Evolutionary conservation across 2,797 vertebrate species (phyloP), one percentile per base, ranked within the genome.

Genomic region (Gymnoscopelus microlampas): DNA sequence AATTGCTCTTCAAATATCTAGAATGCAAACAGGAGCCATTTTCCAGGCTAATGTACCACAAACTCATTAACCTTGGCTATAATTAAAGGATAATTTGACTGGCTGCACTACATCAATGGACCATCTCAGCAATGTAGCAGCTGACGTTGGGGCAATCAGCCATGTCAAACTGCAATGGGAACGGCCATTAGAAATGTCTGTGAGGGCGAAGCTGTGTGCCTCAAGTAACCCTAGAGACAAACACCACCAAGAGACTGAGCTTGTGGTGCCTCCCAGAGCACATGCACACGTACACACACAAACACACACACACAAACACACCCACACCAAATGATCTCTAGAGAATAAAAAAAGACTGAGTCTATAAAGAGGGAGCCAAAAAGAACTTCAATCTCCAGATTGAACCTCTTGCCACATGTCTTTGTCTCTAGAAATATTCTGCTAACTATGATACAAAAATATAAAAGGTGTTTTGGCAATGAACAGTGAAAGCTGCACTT

Each of bases 61-160:
- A 3, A 47, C 14, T 53, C 8, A 71, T 76, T 70, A 67, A 35
- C 58, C 55, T 63, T 59, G 44, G 56, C 57, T 24, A n/a, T 44
- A 60, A 71, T 51, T 50, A 48, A 63, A 47, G n/a, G 44, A 74
- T 62, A 76, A 4, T 50, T 3, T 63, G 47, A 47, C 51, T 14
- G 53, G 50, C 51, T 39, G 44, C 59, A 35, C 3, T 32, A 62
- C 50, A 61, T 55, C 14, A 48, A 55, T 61, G 32, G 67, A 15
- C 19, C 9, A 69, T 61, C 49, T 61, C 49, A 15, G 58, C 49
- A 19, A 12, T 44, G 67, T 48, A 55, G 35, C 51, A 48, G 59
- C 35, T 54, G 59, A 54, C 15, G 23, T 35, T 26, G 24, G 67
- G 7, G 13, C 54, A 69, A 62, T 61, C 59, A 29, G 51, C 51